Base-by-base conservation (phyloP, 2,113 vertebrate species). In the Coptodon rendalli region DNA sequence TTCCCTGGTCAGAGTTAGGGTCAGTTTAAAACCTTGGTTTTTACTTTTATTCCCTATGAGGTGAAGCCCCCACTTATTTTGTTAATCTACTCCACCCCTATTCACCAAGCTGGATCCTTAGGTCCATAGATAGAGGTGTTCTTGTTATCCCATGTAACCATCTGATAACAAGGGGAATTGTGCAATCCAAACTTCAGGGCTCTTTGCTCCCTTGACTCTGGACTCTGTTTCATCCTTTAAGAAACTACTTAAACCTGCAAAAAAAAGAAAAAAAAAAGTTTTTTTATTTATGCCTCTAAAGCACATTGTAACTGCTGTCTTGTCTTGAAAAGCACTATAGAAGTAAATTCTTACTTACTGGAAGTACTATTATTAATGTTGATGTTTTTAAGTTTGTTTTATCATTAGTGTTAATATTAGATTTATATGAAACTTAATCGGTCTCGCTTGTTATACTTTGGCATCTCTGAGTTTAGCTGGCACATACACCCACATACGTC, bases 211-310 rank as follows among this genome's bases (percentile, higher is more conserved):
- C 61, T 38, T 38, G 10, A 38, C 10, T 66, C 63, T 68, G n/a
- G 11, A 22, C 7, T 40, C 34, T 22, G 6, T 68, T 5, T 38
- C 11, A 40, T 68, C 19, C 63, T 68, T 40, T 68, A 40, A 40
- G 36, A 68, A 22, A 68, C 6, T 40, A 22, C n/a, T 40, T 68
- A 6, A 2, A 22, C 61, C 61, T 38, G 34, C 10, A 38, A 12
- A 36, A 31, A 59, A 9, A 4, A 9, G 3, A 38, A 1, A 6
- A 12, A 2, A 4, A 6, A 11, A 2, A 1, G 3, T 1, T 53
- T 22, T 11, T 24, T 29, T 5, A 36, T 36, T 63, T 5, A 38
- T 66, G 61, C 34, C 34, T 38, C 34, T 38, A 38, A 68, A 68
- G 36, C 7, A 22, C 63, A 40, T 40, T 4, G 63, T 68, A 22